Conservation (phyloP, 2,888 invertebrate species). For the Cremastobaeus sp. region DNA sequence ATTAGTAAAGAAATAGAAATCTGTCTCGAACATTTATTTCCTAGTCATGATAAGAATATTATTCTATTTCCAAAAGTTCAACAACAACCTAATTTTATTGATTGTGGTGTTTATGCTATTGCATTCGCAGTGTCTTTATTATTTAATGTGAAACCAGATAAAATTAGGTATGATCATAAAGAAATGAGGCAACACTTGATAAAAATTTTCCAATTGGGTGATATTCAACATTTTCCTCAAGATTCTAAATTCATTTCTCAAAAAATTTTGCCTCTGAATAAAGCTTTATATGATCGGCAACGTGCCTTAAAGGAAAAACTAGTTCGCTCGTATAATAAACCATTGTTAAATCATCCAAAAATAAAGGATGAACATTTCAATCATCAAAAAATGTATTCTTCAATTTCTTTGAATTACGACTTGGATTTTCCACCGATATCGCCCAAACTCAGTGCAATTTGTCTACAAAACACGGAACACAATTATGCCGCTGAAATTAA, state of each 20-base stretch:
- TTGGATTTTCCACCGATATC: too few species aligned
- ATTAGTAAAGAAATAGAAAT: background rate
- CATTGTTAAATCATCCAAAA: background rate
- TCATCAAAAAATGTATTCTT: too few species aligned
- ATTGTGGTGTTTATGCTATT: slow-evolving; percentile 4
- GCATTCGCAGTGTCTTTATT: background rate
- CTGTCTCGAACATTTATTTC: background rate
- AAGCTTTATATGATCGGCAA: background rate
- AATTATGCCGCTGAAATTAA: too few species aligned
- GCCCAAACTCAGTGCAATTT: too few species aligned
- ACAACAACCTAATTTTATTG: background rate
- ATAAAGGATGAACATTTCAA: too few species aligned
- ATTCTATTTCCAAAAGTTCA: slow-evolving; percentile 5
- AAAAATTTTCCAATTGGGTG: too few species aligned
- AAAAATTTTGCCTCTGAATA: too few species aligned
- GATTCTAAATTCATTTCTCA: too few species aligned
- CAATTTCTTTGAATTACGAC: too few species aligned
- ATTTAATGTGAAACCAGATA: background rate
- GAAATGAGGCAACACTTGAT: too few species aligned
- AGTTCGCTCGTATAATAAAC: background rate
- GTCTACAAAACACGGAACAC: too few species aligned
- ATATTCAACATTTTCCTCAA: too few species aligned
- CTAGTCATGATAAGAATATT: background rate
- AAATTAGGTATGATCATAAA: background rate
- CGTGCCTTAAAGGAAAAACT: background rate